Evolutionary conservation across 2,888 invertebrate species (phyloP).

Genomic region (Synergus itoensis): DNA sequence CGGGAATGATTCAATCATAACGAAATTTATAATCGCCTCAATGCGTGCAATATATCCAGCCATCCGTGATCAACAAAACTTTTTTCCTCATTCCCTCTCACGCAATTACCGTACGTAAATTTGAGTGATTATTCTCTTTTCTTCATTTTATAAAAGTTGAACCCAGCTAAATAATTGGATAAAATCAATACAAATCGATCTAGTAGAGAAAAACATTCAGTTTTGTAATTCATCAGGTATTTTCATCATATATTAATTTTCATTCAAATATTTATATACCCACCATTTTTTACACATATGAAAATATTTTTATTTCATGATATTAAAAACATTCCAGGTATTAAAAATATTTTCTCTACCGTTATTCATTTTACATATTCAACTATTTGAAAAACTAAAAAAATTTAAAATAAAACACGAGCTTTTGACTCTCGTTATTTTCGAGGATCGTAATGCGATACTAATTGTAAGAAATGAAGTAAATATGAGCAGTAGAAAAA

Average conservation of each 20-base stretch:
- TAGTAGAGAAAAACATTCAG: not conserved
- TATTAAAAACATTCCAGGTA: not conserved
- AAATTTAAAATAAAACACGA: too few species aligned
- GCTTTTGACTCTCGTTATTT: too few species aligned
- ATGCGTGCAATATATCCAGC: not conserved
- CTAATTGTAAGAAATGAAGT: too few species aligned
- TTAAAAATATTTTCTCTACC: not conserved
- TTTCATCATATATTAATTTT: too few species aligned
- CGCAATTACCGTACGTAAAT: not conserved
- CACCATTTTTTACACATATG: not conserved
- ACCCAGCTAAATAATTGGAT: not conserved
- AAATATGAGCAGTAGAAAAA: too few species aligned
- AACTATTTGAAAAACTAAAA: not conserved
- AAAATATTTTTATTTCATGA: not conserved
- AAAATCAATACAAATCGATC: not conserved
- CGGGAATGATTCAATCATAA: slow-evolving; percentile 43
- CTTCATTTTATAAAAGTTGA: not conserved
- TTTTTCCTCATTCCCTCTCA: not conserved
- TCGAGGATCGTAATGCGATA: too few species aligned
- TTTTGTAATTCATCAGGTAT: too few species aligned
- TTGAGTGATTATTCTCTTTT: not conserved
- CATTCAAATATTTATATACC: too few species aligned
- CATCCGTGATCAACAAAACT: not conserved
- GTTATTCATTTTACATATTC: not conserved
- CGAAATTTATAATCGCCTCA: slow-evolving; percentile 45